Evolutionary conservation across 2,113 vertebrate species (phyloP).

Genomic region (Gymnogyps californianus): DNA sequence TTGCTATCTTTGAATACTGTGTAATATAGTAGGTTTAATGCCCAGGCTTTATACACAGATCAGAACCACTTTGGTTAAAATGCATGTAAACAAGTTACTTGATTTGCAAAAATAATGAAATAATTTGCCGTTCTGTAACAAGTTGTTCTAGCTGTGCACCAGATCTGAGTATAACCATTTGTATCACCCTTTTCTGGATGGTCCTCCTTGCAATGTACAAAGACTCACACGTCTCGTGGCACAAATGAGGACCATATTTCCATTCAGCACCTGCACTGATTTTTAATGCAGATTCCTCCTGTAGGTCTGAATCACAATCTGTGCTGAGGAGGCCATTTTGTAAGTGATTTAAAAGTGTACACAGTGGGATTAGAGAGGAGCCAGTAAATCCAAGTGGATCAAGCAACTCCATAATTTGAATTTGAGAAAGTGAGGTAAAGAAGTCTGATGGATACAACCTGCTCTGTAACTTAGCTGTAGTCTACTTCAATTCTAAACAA

Average conservation of each 20-base stretch:
- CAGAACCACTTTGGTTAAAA: not conserved
- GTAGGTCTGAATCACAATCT: not conserved
- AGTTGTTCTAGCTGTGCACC: not conserved
- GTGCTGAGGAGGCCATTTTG: not conserved
- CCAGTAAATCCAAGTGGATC: not conserved
- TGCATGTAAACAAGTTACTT: not conserved
- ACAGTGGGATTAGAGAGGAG: not conserved
- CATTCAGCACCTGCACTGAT: not conserved
- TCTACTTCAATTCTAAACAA: not conserved
- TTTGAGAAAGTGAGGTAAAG: not conserved
- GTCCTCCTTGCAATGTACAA: not conserved
- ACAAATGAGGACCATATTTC: not conserved
- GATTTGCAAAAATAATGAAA: not conserved
- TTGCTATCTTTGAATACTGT: not conserved
- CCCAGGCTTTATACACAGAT: not conserved
- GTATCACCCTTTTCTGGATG: not conserved
- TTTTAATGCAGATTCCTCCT: not conserved
- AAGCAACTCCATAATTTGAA: not conserved
- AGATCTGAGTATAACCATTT: not conserved
- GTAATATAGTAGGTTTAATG: not conserved
- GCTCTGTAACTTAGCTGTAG: not conserved
- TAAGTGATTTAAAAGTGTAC: not conserved
- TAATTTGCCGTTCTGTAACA: not conserved
- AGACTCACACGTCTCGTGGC: accelerated
- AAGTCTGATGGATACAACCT: not conserved